Evolutionary conservation across 2,888 invertebrate species (phyloP).

Genomic region (Harpalus rufipes): DNA sequence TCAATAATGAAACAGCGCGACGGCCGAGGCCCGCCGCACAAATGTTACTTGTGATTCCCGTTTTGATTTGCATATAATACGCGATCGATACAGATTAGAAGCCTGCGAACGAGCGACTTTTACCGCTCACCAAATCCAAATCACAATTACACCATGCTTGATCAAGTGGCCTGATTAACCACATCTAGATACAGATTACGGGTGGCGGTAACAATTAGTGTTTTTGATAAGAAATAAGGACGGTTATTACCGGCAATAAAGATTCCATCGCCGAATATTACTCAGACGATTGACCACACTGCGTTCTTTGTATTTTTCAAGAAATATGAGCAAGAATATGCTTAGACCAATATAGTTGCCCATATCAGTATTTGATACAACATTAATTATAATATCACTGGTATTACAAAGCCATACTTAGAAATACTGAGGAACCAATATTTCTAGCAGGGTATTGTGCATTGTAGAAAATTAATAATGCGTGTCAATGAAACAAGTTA

Average conservation of each 20-base stretch:
- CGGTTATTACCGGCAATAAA: constrained; percentile 59
- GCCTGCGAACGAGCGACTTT: constrained; percentile 19
- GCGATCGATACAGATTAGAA: constrained; percentile 53
- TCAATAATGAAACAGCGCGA: constrained; percentile 58
- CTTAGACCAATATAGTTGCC: too few relatives aligned
- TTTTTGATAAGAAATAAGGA: constrained; percentile 60
- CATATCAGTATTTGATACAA: too few relatives aligned
- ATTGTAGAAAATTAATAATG: too few relatives aligned
- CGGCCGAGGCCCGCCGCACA: neutral
- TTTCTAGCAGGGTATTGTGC: too few relatives aligned
- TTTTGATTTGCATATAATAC: constrained; percentile 59
- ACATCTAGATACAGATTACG: constrained; percentile 44
- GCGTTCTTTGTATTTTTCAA: too few relatives aligned
- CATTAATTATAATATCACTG: too few relatives aligned
- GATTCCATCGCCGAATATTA: constrained; percentile 47
- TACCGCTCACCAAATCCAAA: constrained; percentile 46
- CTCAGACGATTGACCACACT: neutral
- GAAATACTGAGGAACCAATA: too few relatives aligned
- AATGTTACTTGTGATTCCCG: constrained; percentile 55
- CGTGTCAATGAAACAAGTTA: too few relatives aligned
- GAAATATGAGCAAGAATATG: too few relatives aligned
- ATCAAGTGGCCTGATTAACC: constrained; percentile 51
- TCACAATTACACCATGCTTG: constrained; percentile 51
- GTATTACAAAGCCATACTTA: too few relatives aligned
- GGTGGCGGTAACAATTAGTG: constrained; percentile 56